These are phyloP conservation scores for Paraplagusia blochii DNA, from an alignment of 2,113 vertebrate genomes.

Conservation along the genomic window DNA sequence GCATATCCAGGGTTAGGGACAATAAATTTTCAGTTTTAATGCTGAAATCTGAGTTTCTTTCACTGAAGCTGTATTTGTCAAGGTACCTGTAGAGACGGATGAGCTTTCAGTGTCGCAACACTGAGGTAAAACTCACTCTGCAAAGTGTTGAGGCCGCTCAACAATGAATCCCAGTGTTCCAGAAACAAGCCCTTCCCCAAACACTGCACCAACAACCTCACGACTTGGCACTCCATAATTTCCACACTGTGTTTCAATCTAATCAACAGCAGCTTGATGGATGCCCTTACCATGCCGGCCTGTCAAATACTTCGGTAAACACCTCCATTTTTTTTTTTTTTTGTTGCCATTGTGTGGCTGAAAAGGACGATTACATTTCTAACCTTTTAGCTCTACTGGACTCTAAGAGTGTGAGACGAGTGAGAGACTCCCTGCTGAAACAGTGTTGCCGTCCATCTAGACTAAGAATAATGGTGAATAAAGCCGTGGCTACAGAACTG, in stretches of 20 bases:
- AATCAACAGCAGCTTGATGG: slow-evolving; percentile 53
- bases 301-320: slow-evolving; percentile 36
- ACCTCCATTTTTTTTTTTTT: slow-evolving; percentile 22
- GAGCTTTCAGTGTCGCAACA: slow-evolving; percentile 24
- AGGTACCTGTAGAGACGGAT: slow-evolving; percentile 18
- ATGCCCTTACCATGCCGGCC: slow-evolving; percentile 24
- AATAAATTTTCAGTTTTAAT: too few relatives aligned
- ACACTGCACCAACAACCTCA: slow-evolving; percentile 30
- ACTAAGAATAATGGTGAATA: slow-evolving; percentile 49
- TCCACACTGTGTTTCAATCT: slow-evolving; percentile 53
- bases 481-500: slow-evolving; percentile 31
- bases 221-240: slow-evolving; percentile 47
- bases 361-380: slow-evolving; percentile 53
- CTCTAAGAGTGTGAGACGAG: slow-evolving; percentile 56
- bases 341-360: slow-evolving; percentile 24
- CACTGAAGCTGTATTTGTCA: slow-evolving; percentile 20
- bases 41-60: too few relatives aligned
- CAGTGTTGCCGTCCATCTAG: slow-evolving; percentile 32
- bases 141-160: slow-evolving; percentile 26
- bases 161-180: slow-evolving; percentile 48
- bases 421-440: slow-evolving; percentile 47
- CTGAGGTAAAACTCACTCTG: slow-evolving; percentile 36
- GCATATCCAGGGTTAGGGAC: too few relatives aligned
- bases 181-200: slow-evolving; percentile 35
- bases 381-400: slow-evolving; percentile 48